Conservation (phyloP, 2,888 invertebrate genomes). For the Fragum fragum region DNA sequence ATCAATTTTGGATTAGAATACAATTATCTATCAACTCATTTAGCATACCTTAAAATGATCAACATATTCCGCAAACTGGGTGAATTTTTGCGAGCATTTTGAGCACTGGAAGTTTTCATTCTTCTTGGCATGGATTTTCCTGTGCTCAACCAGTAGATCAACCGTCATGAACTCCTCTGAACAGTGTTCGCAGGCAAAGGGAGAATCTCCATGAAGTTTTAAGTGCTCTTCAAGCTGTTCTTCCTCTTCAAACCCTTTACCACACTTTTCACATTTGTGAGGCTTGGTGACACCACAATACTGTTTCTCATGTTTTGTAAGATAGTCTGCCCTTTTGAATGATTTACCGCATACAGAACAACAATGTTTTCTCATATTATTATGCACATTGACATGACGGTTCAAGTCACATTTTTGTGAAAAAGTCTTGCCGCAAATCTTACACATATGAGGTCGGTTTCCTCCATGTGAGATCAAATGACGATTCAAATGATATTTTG, state of each 20-base stretch:
- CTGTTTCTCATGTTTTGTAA: conserved; percentile 64
- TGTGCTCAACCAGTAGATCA: conserved; percentile 52
- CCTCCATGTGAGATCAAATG: conserved; percentile 63
- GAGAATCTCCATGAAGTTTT: conserved; percentile 29
- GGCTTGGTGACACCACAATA: conserved; percentile 62
- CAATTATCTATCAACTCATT: no score
- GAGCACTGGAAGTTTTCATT: conserved; percentile 52
- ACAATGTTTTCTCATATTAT: conserved; percentile 48
- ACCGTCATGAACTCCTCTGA: conserved; percentile 48
- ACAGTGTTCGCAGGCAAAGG: conserved; percentile 57
- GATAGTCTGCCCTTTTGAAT: conserved; percentile 66
- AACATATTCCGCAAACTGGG: conserved; percentile 56
- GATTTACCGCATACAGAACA: conserved; percentile 65
- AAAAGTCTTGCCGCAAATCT: conserved; percentile 55
- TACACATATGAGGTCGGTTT: conserved; percentile 54
- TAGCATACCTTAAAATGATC: conserved; percentile 63
- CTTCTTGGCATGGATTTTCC: conserved; percentile 54
- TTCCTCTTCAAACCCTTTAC: conserved; percentile 52
- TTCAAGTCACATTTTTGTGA: conserved; percentile 65
- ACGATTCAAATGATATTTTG: conserved; percentile 63
- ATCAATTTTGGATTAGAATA: no score
- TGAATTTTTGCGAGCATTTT: conserved; percentile 50
- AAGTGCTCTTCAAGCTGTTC: conserved; percentile 51
- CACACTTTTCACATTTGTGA: conserved; percentile 59
- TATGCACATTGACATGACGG: conserved; percentile 64